Evolutionary conservation across 2,797 vertebrate genomes (phyloP), one percentile per base, ranked within the genome.

Genomic region (Acanthopagrus latus): DNA sequence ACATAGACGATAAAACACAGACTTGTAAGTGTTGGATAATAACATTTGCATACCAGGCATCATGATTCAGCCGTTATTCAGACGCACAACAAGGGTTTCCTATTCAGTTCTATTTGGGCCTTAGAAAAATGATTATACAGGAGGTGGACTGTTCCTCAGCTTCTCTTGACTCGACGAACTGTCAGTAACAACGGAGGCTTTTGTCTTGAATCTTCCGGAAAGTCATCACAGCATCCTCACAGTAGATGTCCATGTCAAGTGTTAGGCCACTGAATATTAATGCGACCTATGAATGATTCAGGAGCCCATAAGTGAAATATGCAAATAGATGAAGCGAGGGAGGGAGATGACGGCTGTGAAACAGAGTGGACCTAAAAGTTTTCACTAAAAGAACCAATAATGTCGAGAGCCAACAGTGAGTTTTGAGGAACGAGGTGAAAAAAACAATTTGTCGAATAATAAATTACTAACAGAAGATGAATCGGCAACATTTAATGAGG

Each of bases 21-120:
- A 38, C 41, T 23, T 47, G 0, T 33, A 62, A 56, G 17, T 0
- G 3, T 13, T 75, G 1, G 50, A 59, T 63, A 65, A 85, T 59
- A 27, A 2, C 21, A 79, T 81, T 73, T 76, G 25, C 68, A 78
- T 78, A 69, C 71, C 77, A 12, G 68, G 8, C 62, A 59, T 71
- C 48, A 76, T 71, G 51, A 76, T 44, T 56, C 51, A 67, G 71
- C 64, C 16, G 16, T 14, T 23, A 38, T 25, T 51, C 41, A 48
- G 47, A 12, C 54, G 7, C 0, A 41, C 43, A 52, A 14, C 47
- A 14, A 67, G 6, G 25, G 3, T 64, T 80, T 20, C 38, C 64
- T 4, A 4, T 0, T 33, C 47, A 46, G 1, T 5, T 48, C 16
- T 3, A 0, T 0, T 1, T 13, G 16, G 13, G n/a, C 21, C 33